These are phyloP conservation scores for Apocheima hispidaria DNA, from an alignment of 2,888 invertebrate species.

Conservation along the genomic window DNA sequence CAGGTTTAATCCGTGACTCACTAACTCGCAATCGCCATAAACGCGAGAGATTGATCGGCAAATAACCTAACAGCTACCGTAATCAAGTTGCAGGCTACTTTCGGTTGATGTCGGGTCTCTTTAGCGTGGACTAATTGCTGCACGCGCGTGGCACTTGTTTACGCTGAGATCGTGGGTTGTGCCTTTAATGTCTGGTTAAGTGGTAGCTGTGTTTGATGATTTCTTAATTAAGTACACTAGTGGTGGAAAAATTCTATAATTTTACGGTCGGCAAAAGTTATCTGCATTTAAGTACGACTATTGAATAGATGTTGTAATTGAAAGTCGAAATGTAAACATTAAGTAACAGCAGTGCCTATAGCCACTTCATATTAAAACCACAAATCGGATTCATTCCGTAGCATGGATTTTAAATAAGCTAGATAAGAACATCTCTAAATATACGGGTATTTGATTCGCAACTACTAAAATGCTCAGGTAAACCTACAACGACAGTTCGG, in stretches of 20 bases:
- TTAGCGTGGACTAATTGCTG: slow-evolving; percentile 52
- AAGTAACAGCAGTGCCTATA: background rate
- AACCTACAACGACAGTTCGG: slow-evolving; percentile 56
- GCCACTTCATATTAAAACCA: background rate
- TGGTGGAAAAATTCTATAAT: background rate
- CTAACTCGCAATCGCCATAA: too few relatives aligned
- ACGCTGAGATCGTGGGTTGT: slow-evolving; percentile 28
- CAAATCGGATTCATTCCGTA: slow-evolving; percentile 28
- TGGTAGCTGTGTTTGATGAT: slow-evolving; percentile 33
- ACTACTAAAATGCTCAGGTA: slow-evolving; percentile 57
- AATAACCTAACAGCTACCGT: too few relatives aligned
- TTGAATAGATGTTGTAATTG: background rate
- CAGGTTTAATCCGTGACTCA: too few relatives aligned
- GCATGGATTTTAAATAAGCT: too few relatives aligned
- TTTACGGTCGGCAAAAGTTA: background rate
- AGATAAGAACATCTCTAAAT: slow-evolving; percentile 53
- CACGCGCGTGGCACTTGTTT: slow-evolving; percentile 39
- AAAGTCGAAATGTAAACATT: too few relatives aligned
- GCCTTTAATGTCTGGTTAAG: slow-evolving; percentile 33
- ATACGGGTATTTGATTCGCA: slow-evolving; percentile 55
- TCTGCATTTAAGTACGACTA: background rate
- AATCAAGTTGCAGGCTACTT: slow-evolving; percentile 6
- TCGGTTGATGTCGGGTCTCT: background rate
- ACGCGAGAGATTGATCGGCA: too few relatives aligned
- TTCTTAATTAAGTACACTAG: slow-evolving; percentile 19